A percentile compares a stretch with the other conserved stretches of the same genome.
phyloP scores from a whole-genome alignment of 2,888 invertebrate genomes.

The Troides aeacus region DNA sequence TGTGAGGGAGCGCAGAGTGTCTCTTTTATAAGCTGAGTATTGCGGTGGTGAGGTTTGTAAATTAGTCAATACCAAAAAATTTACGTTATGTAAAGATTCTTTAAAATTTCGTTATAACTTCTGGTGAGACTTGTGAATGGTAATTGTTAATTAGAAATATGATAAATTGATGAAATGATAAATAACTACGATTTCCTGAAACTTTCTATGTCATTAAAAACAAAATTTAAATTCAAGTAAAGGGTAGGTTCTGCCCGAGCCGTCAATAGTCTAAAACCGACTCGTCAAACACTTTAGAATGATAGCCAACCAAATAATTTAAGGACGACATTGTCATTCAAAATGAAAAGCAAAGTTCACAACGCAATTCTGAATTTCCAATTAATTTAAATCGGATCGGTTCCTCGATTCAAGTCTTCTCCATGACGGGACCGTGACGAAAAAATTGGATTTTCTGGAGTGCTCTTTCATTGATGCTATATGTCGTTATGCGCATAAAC shows the following conservation, averaged over 20 bases:
- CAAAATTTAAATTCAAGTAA: background rate
- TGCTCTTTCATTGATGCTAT: conserved; percentile 13
- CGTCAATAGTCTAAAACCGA: conserved; percentile 8
- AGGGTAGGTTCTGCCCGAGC: background rate
- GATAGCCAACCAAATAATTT: conserved; percentile 20
- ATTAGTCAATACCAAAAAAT: too few relatives aligned
- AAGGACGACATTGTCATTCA: conserved; percentile 22
- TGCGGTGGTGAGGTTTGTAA: conserved; percentile 33
- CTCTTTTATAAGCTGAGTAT: conserved; percentile 41
- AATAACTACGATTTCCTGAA: too few relatives aligned
- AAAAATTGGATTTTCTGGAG: conserved; percentile 28
- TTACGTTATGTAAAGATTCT: too few relatives aligned
- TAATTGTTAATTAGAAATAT: too few relatives aligned
- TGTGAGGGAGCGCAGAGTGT: conserved; percentile 43
- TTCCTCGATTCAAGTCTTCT: conserved; percentile 26
- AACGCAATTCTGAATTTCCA: conserved; percentile 26
- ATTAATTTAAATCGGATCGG: conserved; percentile 28
- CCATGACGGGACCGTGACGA: conserved; percentile 7
- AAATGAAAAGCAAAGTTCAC: conserved; percentile 25
- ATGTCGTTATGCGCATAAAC: conserved; percentile 3
- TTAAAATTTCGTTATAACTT: too few relatives aligned
- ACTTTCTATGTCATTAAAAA: background rate
- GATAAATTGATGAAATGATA: too few relatives aligned
- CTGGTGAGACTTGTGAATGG: too few relatives aligned
- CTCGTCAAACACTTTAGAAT: conserved; percentile 19